These are phyloP conservation scores for Netelia fuscicornis DNA, from an alignment of 2,888 invertebrate genomes.

Conservation along the genomic window DNA sequence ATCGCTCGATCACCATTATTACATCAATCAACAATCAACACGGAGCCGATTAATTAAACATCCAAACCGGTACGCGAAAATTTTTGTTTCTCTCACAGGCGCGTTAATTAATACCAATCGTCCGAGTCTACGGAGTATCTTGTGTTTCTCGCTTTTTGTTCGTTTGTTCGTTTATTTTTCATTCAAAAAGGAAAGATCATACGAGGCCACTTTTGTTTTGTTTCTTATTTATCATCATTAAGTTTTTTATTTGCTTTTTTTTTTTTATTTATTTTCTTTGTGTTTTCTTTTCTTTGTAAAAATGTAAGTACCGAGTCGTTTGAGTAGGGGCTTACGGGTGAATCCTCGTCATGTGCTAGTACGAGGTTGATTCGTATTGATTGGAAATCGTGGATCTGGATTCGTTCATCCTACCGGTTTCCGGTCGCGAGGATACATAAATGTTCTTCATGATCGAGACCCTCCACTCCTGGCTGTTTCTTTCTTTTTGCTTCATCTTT, in stretches of 20 bases:
- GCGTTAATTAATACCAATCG: constrained; percentile 12
- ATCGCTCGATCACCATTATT: constrained; percentile 37
- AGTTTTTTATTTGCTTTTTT: too few relatives aligned
- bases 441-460: not conserved
- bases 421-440: not conserved
- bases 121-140: constrained; percentile 17
- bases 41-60: constrained; percentile 52
- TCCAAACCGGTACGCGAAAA: constrained; percentile 16
- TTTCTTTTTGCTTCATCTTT: constrained; percentile 33
- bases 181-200: constrained; percentile 49
- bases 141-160: constrained; percentile 32
- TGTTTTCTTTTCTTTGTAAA: constrained; percentile 34
- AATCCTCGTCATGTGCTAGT: not conserved
- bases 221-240: constrained; percentile 32
- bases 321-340: constrained; percentile 1
- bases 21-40: constrained; percentile 52
- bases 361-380: constrained; percentile 2
- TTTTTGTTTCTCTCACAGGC: constrained; percentile 23
- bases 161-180: constrained; percentile 34
- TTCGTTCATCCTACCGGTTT: not conserved
- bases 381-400: not conserved
- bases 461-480: not conserved
- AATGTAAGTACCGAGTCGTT: constrained; percentile 29
- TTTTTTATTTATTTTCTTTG: too few relatives aligned
- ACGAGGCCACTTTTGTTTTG: constrained; percentile 67